These are phyloP conservation scores for Etheostoma spectabile DNA, from an alignment of 2,113 vertebrate genomes.

Conservation along the genomic window DNA sequence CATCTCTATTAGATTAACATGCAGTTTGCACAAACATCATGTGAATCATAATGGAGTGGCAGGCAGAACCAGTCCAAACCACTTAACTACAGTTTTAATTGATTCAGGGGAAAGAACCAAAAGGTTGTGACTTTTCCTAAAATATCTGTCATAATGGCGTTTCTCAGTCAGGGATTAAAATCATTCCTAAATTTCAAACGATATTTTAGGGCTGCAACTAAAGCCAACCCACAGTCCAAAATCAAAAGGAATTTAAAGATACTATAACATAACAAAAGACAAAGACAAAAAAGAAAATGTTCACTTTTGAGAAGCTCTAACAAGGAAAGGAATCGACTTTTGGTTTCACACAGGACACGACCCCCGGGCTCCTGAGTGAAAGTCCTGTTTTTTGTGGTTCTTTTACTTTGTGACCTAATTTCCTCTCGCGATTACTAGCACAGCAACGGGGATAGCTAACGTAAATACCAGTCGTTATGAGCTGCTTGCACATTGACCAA, in stretches of 20 bases:
- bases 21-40: constrained; percentile 68
- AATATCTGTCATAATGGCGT: neutral
- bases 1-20: constrained; percentile 64
- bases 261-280: neutral
- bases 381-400: too few species aligned
- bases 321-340: too few species aligned
- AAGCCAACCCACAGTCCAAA: neutral
- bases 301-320: neutral
- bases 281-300: neutral
- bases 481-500: too few species aligned
- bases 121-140: neutral
- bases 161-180: neutral
- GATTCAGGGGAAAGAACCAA: constrained; percentile 9
- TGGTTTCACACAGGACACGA: too few species aligned
- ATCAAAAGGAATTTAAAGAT: neutral
- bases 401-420: too few species aligned
- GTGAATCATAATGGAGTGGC: constrained; percentile 47
- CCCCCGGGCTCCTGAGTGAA: too few species aligned
- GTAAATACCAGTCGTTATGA: too few species aligned
- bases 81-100: neutral
- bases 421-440: too few species aligned
- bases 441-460: too few species aligned
- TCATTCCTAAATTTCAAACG: neutral
- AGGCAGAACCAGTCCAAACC: constrained; percentile 40
- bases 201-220: neutral